Percentiles rank a stretch among this genome's conserved stretches.
Conservation (phyloP, 2,797 vertebrate species). For the Sphaeramia orbicularis region DNA sequence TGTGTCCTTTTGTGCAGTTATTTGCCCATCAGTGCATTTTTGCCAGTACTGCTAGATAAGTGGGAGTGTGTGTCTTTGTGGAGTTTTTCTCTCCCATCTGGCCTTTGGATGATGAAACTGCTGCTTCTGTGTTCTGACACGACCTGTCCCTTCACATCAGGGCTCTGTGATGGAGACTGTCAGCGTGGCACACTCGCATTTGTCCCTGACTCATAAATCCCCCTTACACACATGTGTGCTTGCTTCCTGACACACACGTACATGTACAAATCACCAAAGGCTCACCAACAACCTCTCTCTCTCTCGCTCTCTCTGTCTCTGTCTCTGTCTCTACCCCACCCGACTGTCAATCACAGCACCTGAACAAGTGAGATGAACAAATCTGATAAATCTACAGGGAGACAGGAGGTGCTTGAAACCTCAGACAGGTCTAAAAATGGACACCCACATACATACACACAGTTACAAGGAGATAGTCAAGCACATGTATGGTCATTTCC, state of each 20-base stretch:
- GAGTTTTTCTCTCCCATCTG: constrained; percentile 37
- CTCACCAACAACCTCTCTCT: constrained; percentile 48
- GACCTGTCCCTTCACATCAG: constrained; percentile 75
- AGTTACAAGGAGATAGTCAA: constrained; percentile 2
- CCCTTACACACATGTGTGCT: constrained; percentile 19
- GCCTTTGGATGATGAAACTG: constrained; percentile 66
- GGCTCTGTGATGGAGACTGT: constrained; percentile 72
- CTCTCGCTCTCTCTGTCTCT: constrained; percentile 7
- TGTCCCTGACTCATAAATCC: constrained; percentile 72
- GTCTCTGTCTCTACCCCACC: not conserved
- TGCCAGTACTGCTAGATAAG: constrained; percentile 13
- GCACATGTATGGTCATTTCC: not conserved
- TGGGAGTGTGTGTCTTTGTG: constrained; percentile 29
- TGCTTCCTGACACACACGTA: not conserved
- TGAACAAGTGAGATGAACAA: constrained; percentile 40
- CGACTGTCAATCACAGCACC: constrained; percentile 56
- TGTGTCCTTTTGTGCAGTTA: constrained; percentile 10
- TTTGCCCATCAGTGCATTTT: constrained; percentile 12
- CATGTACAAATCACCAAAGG: constrained; percentile 45
- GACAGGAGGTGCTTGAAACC: constrained; percentile 40
- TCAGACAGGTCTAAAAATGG: constrained; percentile 23
- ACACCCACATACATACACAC: not conserved
- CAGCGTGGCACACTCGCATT: constrained; percentile 59
- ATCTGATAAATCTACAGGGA: constrained; percentile 34
- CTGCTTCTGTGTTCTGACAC: constrained; percentile 72